These are phyloP conservation scores for Drosophila pegasa DNA, from an alignment of 2,888 invertebrate genomes.

Conservation along the genomic window DNA sequence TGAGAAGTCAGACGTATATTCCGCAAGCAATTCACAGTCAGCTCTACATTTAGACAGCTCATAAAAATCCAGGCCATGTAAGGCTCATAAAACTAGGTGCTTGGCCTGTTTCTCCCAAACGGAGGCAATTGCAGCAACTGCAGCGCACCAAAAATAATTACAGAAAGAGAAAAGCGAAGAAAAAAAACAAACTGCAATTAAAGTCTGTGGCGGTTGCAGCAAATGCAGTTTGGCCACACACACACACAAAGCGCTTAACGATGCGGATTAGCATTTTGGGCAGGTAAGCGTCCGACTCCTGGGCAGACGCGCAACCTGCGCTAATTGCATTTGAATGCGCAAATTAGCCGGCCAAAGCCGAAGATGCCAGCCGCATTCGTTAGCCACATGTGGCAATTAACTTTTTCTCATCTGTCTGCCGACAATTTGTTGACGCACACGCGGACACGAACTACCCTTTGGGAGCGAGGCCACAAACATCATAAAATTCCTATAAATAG, in stretches of 20 bases:
- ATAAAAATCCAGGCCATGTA: slow-evolving; percentile 15
- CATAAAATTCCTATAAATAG: slow-evolving; percentile 30
- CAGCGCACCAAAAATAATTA: slow-evolving; percentile 19
- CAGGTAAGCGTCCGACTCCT: slow-evolving; percentile 25
- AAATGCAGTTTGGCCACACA: slow-evolving; percentile 9
- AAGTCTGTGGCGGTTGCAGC: slow-evolving; percentile 31
- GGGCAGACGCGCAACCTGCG: slow-evolving; percentile 16
- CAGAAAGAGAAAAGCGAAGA: neutral
- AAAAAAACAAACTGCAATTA: slow-evolving; percentile 40
- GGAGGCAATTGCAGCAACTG: slow-evolving; percentile 5
- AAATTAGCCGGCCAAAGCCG: slow-evolving; percentile 44
- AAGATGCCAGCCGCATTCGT: slow-evolving; percentile 30
- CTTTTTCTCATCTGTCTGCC: slow-evolving; percentile 21
- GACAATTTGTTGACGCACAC: slow-evolving; percentile 13
- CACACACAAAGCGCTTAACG: slow-evolving; percentile 25
- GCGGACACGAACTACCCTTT: slow-evolving; percentile 15
- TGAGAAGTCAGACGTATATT: neutral
- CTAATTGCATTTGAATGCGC: slow-evolving; percentile 64
- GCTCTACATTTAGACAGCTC: slow-evolving; percentile 2
- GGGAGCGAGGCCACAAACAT: slow-evolving; percentile 25
- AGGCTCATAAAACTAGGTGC: slow-evolving; percentile 1
- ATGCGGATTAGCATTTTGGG: slow-evolving; percentile 43
- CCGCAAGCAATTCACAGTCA: slow-evolving; percentile 1
- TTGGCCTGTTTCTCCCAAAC: slow-evolving; percentile 8
- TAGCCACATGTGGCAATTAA: slow-evolving; percentile 53